Evolutionary conservation across 2,888 invertebrate species (phyloP), one percentile per base, ranked within the genome.

Genomic region (Cheilosia variabilis): DNA sequence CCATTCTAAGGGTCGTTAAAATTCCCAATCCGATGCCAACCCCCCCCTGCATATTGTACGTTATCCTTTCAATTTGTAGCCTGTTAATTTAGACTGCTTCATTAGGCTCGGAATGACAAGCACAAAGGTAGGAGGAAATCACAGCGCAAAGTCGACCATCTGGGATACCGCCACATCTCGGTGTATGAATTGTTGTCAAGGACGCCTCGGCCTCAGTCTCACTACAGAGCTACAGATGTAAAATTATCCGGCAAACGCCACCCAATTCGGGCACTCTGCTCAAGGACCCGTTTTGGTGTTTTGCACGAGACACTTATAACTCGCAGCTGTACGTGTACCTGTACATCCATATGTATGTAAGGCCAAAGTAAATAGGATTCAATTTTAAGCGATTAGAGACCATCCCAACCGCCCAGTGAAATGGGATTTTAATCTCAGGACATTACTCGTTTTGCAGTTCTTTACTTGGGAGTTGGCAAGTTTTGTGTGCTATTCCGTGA

Each of bases 371-470:
- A 60, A 71, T 60, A 41, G 69, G 66, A 86, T 86, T 81, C 80
- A 68, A 81, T 86, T 77, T 81, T 66, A 63, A 81, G 72, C 81
- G 81, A 77, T 86, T 86, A 86, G 71, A 80, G 53, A 53, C 3
- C 22, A 45, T 69, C 55, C 55, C 24, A 45, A 55, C 63, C 27
- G 43, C 43, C 22, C 45, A 7, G 27, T 43, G 45, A 86, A 86
- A 86, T 86, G 86, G 76, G 86, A 81, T 86, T 86, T 86, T 86
- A 86, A 86, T 86, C 86, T 86, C 62, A 81, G 77, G 81, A 86
- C 86, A 86, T 81, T 77, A 77, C 76, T 57, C 81, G 41, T 63
- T 81, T 55, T 78, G 71, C 68, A 73, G 62, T 60, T 66, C 47
- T 45, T 78, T 77, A 65, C 66, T 41, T 53, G 5, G 24, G 62